Base-by-base conservation (phyloP, 2,888 invertebrate genomes). In the Lepas anatifera region DNA sequence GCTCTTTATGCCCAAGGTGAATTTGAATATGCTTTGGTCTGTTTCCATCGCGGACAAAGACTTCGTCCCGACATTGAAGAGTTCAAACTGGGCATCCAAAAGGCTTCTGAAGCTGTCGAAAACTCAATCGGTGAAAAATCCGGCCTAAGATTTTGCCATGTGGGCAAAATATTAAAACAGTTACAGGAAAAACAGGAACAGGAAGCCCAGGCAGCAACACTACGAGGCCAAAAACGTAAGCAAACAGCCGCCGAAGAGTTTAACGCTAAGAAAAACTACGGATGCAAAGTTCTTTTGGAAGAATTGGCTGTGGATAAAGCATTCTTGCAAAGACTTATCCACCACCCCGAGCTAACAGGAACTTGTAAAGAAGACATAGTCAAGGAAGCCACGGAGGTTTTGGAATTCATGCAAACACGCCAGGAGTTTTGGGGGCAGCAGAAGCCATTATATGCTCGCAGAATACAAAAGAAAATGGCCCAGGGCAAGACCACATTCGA, bases 361-460 rank as follows among this genome's bases (percentile, higher is more conserved):
- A 39, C 37, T 25, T 66, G 66, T 16, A 41, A 25, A 13, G 66
- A 66, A 11, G 66, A 25, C 25, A 66, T 66, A 2, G 39, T 37
- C 25, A 41, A 66, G 10, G 66, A 66, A 27, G 66, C 66, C 25
- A 66, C 25, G 2, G 39, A 66, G n/a, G 66, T 41, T 11, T 25
- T 66, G 8, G 39, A 66, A 16, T 66, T 66, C 25, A 37, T 66
- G 66, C 66, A 66, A 18, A 66, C 39, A 1, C 39, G 39, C 25
- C 66, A 66, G 22, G 66, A 66, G 39, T 66, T 66, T 39, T 66
- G 66, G 66, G 37, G 39, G 13, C 37, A 66, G 27, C 66, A 66
- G 66, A 37, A 41, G 18, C 66, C 66, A 27, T 11, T 39, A 27
- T 66, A 66, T 16, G 66, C 66, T 10, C 11, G 37, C 10, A 37